Evolutionary conservation across 2,113 vertebrate species (phyloP).

Genomic region (Lampris incognitus): DNA sequence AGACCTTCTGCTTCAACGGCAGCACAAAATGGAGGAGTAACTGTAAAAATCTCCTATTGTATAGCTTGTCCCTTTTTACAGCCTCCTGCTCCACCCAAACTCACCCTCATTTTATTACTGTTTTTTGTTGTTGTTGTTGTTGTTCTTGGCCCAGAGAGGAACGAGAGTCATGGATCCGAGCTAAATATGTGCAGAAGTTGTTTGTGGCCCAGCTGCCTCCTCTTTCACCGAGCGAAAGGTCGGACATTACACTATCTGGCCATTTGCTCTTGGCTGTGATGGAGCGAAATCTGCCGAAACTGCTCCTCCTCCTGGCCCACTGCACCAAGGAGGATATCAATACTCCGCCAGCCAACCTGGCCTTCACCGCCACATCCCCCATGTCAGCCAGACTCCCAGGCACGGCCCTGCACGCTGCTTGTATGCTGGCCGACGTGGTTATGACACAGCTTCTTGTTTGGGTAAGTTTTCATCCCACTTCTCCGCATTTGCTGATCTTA

Average conservation of each 20-base stretch:
- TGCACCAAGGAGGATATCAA: slow-evolving; percentile 89
- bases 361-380: slow-evolving; percentile 68
- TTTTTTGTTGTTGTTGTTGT: slow-evolving; percentile 8
- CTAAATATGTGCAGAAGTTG: slow-evolving; percentile 92
- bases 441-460: slow-evolving; percentile 94
- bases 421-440: slow-evolving; percentile 89
- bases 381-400: slow-evolving; percentile 81
- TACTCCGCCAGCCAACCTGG: slow-evolving; percentile 62
- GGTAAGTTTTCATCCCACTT: slow-evolving; percentile 76
- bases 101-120: background rate
- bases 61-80: too few relatives aligned
- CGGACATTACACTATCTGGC: slow-evolving; percentile 82
- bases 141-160: slow-evolving; percentile 84
- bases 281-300: slow-evolving; percentile 86
- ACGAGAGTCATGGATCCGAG: slow-evolving; percentile 91
- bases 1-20: background rate
- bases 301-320: slow-evolving; percentile 91
- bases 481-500: background rate
- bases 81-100: slow-evolving; percentile 85
- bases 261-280: slow-evolving; percentile 86
- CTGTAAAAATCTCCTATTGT: too few relatives aligned
- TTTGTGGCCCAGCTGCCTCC: slow-evolving; percentile 89
- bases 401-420: slow-evolving; percentile 89
- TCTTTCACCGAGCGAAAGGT: slow-evolving; percentile 70
- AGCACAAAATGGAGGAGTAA: slow-evolving; percentile 44